phyloP scores from a whole-genome alignment of 2,888 invertebrate species.

The Drepana falcataria region DNA sequence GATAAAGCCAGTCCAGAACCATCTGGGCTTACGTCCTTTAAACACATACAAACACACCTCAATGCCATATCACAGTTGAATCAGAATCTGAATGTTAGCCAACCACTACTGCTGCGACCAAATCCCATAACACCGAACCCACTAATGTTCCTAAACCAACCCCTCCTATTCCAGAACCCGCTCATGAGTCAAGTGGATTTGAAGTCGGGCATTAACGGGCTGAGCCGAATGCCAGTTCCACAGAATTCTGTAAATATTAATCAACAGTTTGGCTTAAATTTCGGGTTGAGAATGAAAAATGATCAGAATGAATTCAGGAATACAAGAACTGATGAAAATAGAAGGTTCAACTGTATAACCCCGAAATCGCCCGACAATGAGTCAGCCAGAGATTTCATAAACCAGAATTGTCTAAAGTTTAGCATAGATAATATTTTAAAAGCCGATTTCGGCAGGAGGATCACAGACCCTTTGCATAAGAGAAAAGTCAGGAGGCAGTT shows the following conservation, averaged over 20 bases:
- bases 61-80: constrained; percentile 83
- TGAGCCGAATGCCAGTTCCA: constrained; percentile 47
- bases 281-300: constrained; percentile 42
- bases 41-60: constrained; percentile 83
- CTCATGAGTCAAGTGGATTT: constrained; percentile 58
- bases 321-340: constrained; percentile 51
- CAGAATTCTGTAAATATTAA: constrained; percentile 47
- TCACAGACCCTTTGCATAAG: constrained; percentile 83
- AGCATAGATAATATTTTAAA: constrained; percentile 92
- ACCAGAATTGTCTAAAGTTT: constrained; percentile 84
- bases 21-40: constrained; percentile 74
- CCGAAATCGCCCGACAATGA: constrained; percentile 64
- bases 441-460: constrained; percentile 88
- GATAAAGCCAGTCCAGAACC: constrained; percentile 43
- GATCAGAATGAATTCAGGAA: constrained; percentile 37
- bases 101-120: constrained; percentile 62
- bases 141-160: constrained; percentile 71
- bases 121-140: constrained; percentile 74
- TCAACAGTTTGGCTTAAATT: constrained; percentile 55
- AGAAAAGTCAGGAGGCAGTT: constrained; percentile 67
- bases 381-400: constrained; percentile 61
- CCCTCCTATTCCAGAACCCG: constrained; percentile 63
- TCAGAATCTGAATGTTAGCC: constrained; percentile 65
- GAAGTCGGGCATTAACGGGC: constrained; percentile 44
- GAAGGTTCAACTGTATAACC: constrained; percentile 40